Evolutionary conservation across 2,797 vertebrate genomes (phyloP).

Genomic region (Avahi laniger): DNA sequence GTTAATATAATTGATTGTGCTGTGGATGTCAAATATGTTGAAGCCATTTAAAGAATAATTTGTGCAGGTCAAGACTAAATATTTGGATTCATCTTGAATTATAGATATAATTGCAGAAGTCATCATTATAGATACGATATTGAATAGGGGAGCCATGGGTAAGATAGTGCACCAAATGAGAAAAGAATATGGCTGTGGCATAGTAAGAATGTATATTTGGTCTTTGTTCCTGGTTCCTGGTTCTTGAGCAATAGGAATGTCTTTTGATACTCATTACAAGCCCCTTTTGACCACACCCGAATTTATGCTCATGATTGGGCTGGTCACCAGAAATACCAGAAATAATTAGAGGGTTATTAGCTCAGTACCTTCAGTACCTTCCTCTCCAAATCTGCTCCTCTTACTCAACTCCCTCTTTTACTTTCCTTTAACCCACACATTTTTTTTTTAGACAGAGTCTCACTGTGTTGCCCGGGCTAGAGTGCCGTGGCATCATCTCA

Average conservation of each 20-base stretch:
- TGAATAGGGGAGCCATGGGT: not conserved
- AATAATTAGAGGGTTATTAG: not conserved
- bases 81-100: not conserved
- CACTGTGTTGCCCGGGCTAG: too few species aligned
- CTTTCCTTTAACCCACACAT: not conserved
- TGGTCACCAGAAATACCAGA: not conserved
- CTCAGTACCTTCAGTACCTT: not conserved
- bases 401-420: not conserved
- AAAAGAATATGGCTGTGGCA: not conserved
- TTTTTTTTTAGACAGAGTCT: too few species aligned
- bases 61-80: not conserved
- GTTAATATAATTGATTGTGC: slow-evolving; percentile 33
- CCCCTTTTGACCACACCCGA: not conserved
- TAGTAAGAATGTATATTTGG: not conserved
- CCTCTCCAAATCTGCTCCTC: not conserved
- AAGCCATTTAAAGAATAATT: slow-evolving; percentile 23
- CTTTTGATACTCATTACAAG: not conserved
- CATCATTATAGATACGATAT: not conserved
- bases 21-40: slow-evolving; percentile 50
- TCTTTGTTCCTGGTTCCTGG: not conserved
- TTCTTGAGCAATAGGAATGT: not conserved
- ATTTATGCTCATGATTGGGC: not conserved
- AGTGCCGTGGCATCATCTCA: too few species aligned
- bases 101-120: not conserved
- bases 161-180: not conserved